Conservation (phyloP, 2,113 vertebrate species). For the Gallinago paraguaiae region DNA sequence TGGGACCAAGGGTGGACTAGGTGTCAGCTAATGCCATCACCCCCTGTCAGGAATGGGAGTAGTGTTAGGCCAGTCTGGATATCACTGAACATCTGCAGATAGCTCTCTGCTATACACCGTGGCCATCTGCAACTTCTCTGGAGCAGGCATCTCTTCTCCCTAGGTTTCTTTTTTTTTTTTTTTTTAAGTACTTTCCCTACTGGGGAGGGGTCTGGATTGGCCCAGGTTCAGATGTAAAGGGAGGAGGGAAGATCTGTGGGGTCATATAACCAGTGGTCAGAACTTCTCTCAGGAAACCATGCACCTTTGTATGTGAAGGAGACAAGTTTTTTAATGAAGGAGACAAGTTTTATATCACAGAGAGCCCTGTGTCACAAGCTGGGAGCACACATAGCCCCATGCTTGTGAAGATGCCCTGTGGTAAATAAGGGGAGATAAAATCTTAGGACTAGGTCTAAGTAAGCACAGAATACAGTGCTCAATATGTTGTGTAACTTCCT, state of each 20-base stretch:
- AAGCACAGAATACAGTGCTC: background rate
- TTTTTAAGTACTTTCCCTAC: background rate
- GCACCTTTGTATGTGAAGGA: background rate
- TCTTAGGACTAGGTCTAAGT: background rate
- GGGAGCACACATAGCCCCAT: fast-evolving
- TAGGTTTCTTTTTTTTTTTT: background rate
- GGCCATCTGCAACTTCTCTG: background rate
- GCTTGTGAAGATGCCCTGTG: background rate
- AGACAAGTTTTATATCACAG: background rate
- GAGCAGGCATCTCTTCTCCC: background rate
- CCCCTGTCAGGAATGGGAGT: background rate
- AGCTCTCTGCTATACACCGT: background rate
- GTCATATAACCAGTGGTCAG: background rate
- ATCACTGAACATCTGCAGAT: background rate
- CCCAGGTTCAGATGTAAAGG: background rate
- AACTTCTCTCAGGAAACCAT: background rate
- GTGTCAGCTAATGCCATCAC: background rate
- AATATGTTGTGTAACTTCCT: background rate
- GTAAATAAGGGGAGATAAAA: background rate
- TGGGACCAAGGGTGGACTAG: background rate
- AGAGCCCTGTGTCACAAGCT: background rate
- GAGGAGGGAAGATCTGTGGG: background rate
- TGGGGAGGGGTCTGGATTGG: background rate
- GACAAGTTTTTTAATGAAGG: no score
- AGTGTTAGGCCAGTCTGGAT: background rate